phyloP scores from a whole-genome alignment of 2,113 vertebrate genomes.

The Rhipidura dahli region DNA sequence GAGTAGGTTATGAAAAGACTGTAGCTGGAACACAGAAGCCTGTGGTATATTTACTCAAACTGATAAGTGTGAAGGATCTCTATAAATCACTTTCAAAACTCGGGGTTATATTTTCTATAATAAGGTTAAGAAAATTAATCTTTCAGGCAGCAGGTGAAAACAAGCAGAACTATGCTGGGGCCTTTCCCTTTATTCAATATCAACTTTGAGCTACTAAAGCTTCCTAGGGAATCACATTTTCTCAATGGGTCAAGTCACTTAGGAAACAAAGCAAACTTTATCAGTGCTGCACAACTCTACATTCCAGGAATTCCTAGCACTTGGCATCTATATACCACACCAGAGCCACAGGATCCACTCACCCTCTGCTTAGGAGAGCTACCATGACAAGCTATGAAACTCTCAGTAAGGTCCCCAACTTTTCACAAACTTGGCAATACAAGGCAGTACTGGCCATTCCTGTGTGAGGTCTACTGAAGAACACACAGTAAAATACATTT shows the following conservation, averaged over 20 bases:
- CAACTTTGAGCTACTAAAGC: constrained; percentile 74
- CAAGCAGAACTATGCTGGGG: constrained; percentile 64
- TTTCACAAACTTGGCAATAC: not conserved
- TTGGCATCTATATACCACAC: constrained; percentile 83
- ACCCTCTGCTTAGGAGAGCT: constrained; percentile 5
- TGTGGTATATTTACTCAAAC: constrained; percentile 45
- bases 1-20: constrained; percentile 32
- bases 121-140: constrained; percentile 74
- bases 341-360: constrained; percentile 58
- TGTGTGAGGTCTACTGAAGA: not conserved
- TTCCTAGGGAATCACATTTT: constrained; percentile 78
- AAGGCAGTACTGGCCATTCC: not conserved
- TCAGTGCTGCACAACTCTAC: constrained; percentile 86
- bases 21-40: constrained; percentile 32
- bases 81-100: constrained; percentile 66
- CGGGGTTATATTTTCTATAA: constrained; percentile 55
- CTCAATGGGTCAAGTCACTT: constrained; percentile 85
- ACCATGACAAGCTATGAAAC: constrained; percentile 16
- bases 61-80: constrained; percentile 57
- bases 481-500: not conserved
- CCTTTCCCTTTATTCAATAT: constrained; percentile 70
- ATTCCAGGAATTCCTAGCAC: constrained; percentile 93
- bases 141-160: constrained; percentile 77
- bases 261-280: constrained; percentile 97
- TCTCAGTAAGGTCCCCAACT: not conserved